These are phyloP conservation scores for Bedellia somnulentella DNA, from an alignment of 2,888 invertebrate genomes.

Conservation along the genomic window DNA sequence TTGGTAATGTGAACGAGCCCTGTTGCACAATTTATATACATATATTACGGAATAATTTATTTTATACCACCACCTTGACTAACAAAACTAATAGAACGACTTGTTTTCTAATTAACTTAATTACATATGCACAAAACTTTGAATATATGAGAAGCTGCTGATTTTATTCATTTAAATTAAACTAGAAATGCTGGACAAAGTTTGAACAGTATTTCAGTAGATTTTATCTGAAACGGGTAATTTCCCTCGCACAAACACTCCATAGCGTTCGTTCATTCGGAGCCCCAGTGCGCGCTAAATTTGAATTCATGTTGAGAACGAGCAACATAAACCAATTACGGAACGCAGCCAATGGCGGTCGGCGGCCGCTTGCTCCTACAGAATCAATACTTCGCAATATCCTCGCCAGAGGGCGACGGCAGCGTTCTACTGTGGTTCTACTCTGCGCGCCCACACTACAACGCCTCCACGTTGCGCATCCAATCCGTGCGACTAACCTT, in stretches of 20 bases:
- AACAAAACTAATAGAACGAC: no score
- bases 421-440: slow-evolving; percentile 12
- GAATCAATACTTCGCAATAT: slow-evolving; percentile 60
- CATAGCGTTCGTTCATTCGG: slow-evolving; percentile 25
- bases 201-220: slow-evolving; percentile 34
- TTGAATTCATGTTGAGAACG: slow-evolving; percentile 57
- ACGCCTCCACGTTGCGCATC: slow-evolving; percentile 55
- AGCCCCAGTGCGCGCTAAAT: slow-evolving; percentile 48
- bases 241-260: slow-evolving; percentile 35
- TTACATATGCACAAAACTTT: no score
- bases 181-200: slow-evolving; percentile 20
- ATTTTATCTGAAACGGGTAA: slow-evolving; percentile 39
- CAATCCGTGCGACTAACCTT: slow-evolving; percentile 29
- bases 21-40: no score
- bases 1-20: no score
- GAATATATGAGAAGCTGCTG: slow-evolving; percentile 1
- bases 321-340: slow-evolving; percentile 55
- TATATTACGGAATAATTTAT: no score
- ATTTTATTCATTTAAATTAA: slow-evolving; percentile 15
- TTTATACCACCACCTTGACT: no score
- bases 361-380: slow-evolving; percentile 21
- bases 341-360: slow-evolving; percentile 47
- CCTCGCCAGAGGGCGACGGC: slow-evolving; percentile 55
- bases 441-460: slow-evolving; percentile 54
- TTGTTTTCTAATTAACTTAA: no score